These are phyloP conservation scores for Loxodonta africana DNA, from an alignment of 2,113 vertebrate genomes.

Conservation along the genomic window DNA sequence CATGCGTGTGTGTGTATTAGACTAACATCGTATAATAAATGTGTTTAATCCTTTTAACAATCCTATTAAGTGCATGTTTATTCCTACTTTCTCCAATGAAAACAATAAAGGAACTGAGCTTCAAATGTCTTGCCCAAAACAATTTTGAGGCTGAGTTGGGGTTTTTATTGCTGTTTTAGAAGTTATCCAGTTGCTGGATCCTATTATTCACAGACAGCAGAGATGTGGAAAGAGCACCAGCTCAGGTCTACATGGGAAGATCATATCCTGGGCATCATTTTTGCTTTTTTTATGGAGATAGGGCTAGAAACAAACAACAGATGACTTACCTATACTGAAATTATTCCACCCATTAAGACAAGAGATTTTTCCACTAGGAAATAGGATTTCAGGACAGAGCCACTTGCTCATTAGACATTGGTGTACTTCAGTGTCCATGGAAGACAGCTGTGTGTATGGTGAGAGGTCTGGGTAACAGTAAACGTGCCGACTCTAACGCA, in stretches of 20 bases:
- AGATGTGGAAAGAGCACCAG: not conserved
- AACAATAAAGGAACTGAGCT: not conserved
- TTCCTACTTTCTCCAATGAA: too few species aligned
- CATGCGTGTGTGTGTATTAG: too few species aligned
- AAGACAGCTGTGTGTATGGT: accelerated
- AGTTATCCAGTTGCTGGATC: too few species aligned
- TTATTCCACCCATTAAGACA: constrained; percentile 50
- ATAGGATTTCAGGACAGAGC: not conserved
- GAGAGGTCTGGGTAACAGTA: not conserved
- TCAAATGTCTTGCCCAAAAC: not conserved
- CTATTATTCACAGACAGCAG: not conserved
- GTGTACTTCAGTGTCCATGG: not conserved
- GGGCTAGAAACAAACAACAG: not conserved
- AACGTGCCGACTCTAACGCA: accelerated
- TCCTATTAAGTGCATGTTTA: not conserved
- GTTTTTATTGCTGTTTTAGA: not conserved
- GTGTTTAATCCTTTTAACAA: not conserved
- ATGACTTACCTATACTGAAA: not conserved
- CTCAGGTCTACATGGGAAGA: not conserved
- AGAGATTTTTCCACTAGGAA: constrained; percentile 20
- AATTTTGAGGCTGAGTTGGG: not conserved
- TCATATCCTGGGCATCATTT: not conserved
- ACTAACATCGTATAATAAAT: not conserved
- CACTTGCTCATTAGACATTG: not conserved
- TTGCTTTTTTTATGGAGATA: not conserved